phyloP scores from a whole-genome alignment of 2,113 vertebrate species.

The Psittacula cyanocephala region DNA sequence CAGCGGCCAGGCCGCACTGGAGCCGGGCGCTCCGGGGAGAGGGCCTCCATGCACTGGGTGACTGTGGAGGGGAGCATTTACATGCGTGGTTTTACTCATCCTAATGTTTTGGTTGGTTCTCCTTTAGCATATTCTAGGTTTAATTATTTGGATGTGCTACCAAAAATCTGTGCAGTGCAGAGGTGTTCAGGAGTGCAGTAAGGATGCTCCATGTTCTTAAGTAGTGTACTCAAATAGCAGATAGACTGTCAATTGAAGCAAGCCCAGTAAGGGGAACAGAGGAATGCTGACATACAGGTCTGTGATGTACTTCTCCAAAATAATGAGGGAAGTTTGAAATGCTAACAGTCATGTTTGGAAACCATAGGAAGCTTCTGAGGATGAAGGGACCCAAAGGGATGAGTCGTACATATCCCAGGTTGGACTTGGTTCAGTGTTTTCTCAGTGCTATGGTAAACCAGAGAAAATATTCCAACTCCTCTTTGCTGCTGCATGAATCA shows the following conservation, averaged over 20 bases:
- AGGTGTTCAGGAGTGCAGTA: neutral
- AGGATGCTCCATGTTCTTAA: neutral
- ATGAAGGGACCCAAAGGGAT: neutral
- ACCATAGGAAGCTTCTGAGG: neutral
- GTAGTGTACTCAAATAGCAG: neutral
- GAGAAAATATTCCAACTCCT: neutral
- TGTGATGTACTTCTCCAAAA: neutral
- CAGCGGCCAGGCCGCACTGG: neutral
- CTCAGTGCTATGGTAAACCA: neutral
- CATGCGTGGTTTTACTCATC: neutral
- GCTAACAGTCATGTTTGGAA: neutral
- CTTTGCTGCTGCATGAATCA: neutral
- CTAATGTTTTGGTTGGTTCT: neutral
- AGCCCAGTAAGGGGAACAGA: neutral
- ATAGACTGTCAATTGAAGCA: fast-evolving
- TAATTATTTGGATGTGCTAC: neutral
- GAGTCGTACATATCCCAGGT: neutral
- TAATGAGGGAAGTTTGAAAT: neutral
- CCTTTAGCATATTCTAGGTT: neutral
- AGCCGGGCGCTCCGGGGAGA: neutral
- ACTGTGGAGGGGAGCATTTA: fast-evolving
- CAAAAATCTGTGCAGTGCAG: neutral
- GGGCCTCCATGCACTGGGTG: fast-evolving
- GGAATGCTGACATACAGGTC: neutral
- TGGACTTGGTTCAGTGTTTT: neutral